Evolutionary conservation across 2,797 vertebrate genomes (phyloP).

Genomic region (Ambastaia sidthimunki): DNA sequence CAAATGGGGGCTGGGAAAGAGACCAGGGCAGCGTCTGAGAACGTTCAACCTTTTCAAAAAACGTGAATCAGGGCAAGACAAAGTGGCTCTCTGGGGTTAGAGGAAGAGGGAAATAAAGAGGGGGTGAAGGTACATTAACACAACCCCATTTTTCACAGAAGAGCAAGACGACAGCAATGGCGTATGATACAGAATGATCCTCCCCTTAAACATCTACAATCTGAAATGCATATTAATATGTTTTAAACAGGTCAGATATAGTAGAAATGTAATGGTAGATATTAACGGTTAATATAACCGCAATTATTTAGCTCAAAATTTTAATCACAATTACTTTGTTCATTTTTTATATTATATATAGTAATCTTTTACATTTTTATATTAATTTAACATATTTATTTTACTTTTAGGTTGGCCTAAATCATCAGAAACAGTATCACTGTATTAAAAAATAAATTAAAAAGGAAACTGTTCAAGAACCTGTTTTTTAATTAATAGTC

Average conservation of each 20-base stretch:
- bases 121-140: conserved; percentile 30
- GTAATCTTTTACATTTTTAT: background rate
- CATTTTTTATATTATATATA: background rate
- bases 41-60: conserved; percentile 56
- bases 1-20: conserved; percentile 72
- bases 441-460: no score
- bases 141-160: conserved; percentile 42
- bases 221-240: background rate
- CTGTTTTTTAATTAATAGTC: no score
- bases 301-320: background rate
- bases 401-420: no score
- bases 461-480: no score
- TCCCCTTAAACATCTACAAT: background rate
- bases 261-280: background rate
- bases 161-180: conserved; percentile 11
- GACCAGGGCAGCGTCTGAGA: conserved; percentile 71
- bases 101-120: conserved; percentile 8
- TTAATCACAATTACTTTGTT: background rate
- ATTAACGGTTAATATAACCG: background rate
- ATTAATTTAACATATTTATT: background rate
- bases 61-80: conserved; percentile 15
- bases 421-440: no score
- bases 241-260: background rate
- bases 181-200: conserved; percentile 10
- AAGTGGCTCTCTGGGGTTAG: conserved; percentile 37